Evolutionary conservation across 53 echinoderm and acorn worm species (phyloP), one percentile per base, ranked within the genome.

Genomic region (Hippasteria phrygiana): DNA sequence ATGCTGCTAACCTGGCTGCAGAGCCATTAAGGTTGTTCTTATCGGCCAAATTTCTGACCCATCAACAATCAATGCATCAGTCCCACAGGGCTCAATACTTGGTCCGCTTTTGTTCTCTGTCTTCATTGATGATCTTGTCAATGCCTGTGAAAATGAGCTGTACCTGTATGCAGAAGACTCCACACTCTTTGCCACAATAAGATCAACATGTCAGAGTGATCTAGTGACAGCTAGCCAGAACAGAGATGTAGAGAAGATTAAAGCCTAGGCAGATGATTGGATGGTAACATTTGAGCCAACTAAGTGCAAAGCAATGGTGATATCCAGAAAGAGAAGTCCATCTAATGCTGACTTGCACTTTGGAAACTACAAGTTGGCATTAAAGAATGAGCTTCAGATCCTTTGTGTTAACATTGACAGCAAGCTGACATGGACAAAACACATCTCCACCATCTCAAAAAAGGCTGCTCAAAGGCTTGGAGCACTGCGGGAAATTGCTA

Each of bases 401-500:
- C 74, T 74, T n/a, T 24, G 91, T 39, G 77, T 91, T 20, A n/a
- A n/a, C n/a, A n/a, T n/a, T n/a, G n/a, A n/a, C n/a, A n/a, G n/a
- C n/a, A n/a, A n/a, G n/a, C n/a, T n/a, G n/a, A n/a, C n/a, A n/a
- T n/a, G n/a, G 91, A 2, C 91, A 24, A 90, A 86, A 59, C n/a
- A 77, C n/a, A 50, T 88, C 53, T 77, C 79, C 41, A 71, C 76
- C 20, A 39, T 79, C 11, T n/a, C 88, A 27, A 42, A 50, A 2
- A 91, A 55, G 77, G 91, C 88, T 77, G 91, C 62, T 18, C 91
- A 88, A 71, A 91, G 56, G n/a, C 88, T 88, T 3, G 88, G 88
- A 29, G 91, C 91, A 50, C 80, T 92, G 55, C 39, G 75, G 62
- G 71, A 46, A 73, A 83, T 89, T 71, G 81, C 88, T 4, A 35